Percentiles rank a stretch among this genome's conserved stretches.
phyloP scores from a whole-genome alignment of 2,797 vertebrate species.

The Parotocinclus haroldoi region DNA sequence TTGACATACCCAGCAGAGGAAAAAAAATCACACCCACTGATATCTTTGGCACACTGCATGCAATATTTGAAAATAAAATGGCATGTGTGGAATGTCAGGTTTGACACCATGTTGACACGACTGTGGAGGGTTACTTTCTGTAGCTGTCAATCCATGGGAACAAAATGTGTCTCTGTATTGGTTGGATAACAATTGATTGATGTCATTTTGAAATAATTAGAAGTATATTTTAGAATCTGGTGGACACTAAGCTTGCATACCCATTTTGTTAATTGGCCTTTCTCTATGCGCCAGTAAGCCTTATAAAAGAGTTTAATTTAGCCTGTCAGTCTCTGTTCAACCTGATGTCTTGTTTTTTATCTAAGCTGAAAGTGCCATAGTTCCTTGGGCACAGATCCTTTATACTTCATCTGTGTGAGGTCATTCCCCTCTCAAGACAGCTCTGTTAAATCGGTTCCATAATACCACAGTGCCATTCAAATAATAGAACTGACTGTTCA shows the following conservation, averaged over 20 bases:
- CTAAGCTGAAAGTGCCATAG: neutral
- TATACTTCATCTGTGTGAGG: neutral
- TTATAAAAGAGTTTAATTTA: neutral
- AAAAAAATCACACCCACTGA: constrained; percentile 30
- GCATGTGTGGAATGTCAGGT: constrained; percentile 29
- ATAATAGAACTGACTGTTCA: neutral
- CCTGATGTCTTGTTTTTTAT: neutral
- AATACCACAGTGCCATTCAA: neutral
- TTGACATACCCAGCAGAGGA: constrained; percentile 29
- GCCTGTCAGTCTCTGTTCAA: neutral
- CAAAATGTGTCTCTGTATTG: neutral
- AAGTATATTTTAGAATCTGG: too few relatives aligned
- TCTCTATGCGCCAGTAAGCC: neutral
- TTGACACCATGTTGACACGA: too few relatives aligned
- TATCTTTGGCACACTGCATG: constrained; percentile 24
- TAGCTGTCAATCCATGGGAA: constrained; percentile 1
- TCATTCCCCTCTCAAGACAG: neutral
- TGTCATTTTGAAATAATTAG: too few relatives aligned
- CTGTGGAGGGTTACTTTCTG: neutral
- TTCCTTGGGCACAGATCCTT: neutral
- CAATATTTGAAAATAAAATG: constrained; percentile 19
- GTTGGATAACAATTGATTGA: too few relatives aligned
- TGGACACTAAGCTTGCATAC: neutral
- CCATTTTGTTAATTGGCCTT: neutral
- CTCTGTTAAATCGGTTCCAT: neutral